Conservation (phyloP, 2,113 vertebrate species). For the Egretta garzetta region DNA sequence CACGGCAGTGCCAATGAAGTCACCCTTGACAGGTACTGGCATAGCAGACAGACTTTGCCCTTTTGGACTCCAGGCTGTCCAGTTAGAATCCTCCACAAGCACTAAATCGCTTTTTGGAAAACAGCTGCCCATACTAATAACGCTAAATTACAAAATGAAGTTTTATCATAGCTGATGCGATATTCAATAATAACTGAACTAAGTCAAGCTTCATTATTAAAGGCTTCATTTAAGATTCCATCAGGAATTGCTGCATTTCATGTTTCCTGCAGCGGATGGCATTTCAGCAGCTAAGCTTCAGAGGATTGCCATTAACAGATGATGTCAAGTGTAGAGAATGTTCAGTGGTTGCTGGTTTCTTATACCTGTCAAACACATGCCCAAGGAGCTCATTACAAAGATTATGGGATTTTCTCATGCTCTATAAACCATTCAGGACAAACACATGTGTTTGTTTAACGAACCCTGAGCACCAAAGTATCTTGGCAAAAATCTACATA, state of each 20-base stretch:
- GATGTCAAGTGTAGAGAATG: neutral
- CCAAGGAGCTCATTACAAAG: neutral
- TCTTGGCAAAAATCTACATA: neutral
- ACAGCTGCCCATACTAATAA: neutral
- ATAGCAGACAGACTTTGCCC: neutral
- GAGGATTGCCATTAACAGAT: neutral
- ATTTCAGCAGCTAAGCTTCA: slow-evolving; percentile 6
- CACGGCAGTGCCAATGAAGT: neutral
- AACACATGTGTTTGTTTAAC: neutral
- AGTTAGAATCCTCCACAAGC: neutral
- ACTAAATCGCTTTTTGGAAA: neutral
- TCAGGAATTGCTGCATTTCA: neutral
- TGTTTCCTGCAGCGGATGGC: neutral
- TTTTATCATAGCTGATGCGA: neutral
- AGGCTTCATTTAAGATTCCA: neutral
- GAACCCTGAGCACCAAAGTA: neutral
- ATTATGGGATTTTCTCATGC: neutral
- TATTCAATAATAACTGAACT: neutral
- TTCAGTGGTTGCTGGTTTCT: neutral
- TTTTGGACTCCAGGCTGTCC: neutral
- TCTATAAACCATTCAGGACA: neutral
- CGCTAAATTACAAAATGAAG: neutral
- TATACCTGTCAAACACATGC: neutral
- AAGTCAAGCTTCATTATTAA: neutral
- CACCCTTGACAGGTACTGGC: neutral